Percentiles rank a stretch among this genome's conserved stretches.
Conservation (phyloP, 2,797 vertebrate species). For the Phalanger gymnotis region DNA sequence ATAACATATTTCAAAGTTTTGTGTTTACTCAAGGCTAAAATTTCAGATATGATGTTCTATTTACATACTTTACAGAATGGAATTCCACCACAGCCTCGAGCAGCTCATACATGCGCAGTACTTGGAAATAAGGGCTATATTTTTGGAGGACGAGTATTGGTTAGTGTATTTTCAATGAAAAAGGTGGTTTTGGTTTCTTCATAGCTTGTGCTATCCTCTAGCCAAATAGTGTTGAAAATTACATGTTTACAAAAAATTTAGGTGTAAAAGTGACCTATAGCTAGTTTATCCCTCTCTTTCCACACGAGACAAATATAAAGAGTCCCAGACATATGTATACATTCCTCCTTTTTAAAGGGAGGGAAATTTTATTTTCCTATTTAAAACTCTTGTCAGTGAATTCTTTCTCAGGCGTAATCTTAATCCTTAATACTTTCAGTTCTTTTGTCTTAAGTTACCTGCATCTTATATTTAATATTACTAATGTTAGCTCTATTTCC, state of each 20-base stretch:
- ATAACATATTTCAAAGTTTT: not conserved
- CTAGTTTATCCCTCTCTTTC: constrained; percentile 32
- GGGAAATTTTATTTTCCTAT: constrained; percentile 24
- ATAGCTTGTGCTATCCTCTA: constrained; percentile 23
- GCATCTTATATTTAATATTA: constrained; percentile 41
- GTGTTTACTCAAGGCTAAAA: not conserved
- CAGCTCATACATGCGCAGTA: constrained; percentile 92
- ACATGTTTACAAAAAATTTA: constrained; percentile 32
- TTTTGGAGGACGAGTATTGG: constrained; percentile 95
- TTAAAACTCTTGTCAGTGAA: constrained; percentile 43
- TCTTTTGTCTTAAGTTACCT: constrained; percentile 42
- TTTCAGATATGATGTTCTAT: not conserved
- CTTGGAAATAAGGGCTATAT: constrained; percentile 92
- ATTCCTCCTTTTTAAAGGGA: constrained; percentile 25
- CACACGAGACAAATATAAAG: not conserved
- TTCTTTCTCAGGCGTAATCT: constrained; percentile 21
- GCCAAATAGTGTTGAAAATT: not conserved
- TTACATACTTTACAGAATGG: constrained; percentile 85
- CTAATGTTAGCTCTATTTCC: constrained; percentile 48
- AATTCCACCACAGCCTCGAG: constrained; percentile 91
- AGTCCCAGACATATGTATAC: constrained; percentile 40
- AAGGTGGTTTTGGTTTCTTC: constrained; percentile 50
- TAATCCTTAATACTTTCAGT: constrained; percentile 43
- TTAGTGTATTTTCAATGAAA: constrained; percentile 82
- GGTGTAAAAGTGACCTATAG: constrained; percentile 23